phyloP scores from a whole-genome alignment of 2,888 invertebrate species.

The Eledona agricola region DNA sequence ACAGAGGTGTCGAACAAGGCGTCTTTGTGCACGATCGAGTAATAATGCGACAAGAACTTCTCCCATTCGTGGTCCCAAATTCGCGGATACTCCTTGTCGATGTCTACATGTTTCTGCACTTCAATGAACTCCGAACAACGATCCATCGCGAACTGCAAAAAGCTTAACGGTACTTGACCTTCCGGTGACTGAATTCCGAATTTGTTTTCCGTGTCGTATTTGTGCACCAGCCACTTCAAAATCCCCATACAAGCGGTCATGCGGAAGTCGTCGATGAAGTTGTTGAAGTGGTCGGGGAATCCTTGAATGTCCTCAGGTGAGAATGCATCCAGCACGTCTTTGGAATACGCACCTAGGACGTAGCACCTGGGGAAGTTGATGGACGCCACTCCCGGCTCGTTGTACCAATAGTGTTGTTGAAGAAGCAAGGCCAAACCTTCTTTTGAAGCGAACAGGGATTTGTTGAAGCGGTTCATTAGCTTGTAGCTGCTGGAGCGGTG shows the following conservation, averaged over 20 bases:
- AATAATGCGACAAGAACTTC: constrained; percentile 77
- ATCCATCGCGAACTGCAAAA: constrained; percentile 83
- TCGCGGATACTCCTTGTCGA: constrained; percentile 69
- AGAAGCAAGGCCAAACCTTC: constrained; percentile 83
- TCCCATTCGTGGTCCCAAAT: constrained; percentile 91
- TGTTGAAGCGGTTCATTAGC: constrained; percentile 81
- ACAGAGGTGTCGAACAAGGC: constrained; percentile 51
- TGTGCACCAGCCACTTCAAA: constrained; percentile 78
- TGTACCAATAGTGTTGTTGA: constrained; percentile 86
- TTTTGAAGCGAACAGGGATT: constrained; percentile 92
- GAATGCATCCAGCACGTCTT: background rate
- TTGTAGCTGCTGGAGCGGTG: constrained; percentile 70
- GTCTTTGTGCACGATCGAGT: constrained; percentile 73
- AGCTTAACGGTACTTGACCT: constrained; percentile 77
- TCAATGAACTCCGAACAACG: constrained; percentile 82
- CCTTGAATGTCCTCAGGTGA: constrained; percentile 51
- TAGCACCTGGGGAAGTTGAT: constrained; percentile 89
- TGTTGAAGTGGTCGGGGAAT: constrained; percentile 81
- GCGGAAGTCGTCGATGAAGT: constrained; percentile 89
- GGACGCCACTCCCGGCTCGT: constrained; percentile 80
- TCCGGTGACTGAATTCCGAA: constrained; percentile 66
- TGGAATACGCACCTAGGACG: constrained; percentile 67
- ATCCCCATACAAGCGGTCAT: constrained; percentile 87
- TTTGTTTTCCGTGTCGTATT: constrained; percentile 62
- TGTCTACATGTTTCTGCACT: constrained; percentile 78